Base-by-base conservation (phyloP, 2,113 vertebrate species). In the Nothobranchius furzeri region DNA sequence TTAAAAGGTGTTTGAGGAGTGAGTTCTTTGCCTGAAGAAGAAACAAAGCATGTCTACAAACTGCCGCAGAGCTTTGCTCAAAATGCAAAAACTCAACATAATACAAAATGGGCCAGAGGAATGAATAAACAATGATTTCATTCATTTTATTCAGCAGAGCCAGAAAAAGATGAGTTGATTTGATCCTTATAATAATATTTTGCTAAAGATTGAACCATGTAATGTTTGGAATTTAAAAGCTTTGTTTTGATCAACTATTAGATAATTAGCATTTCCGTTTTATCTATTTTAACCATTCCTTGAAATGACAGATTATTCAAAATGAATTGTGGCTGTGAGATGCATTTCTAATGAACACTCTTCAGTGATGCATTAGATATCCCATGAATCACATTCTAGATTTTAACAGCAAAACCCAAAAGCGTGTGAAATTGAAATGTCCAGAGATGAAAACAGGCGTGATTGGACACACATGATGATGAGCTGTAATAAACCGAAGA, bases 351-450 rank as follows among this genome's bases (percentile, higher is more conserved):
- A 90, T 87, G 70, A 85, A 50, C 35, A 74, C 50, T 67, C 48
- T 81, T 64, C 64, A 58, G 47, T 69, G 63, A 87, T 77, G 76
- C 76, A 1, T 76, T 43, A 1, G 49, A 68, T 79, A 65, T 74
- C 53, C 70, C 72, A 68, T 83, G 79, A 85, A 84, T 87, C 83
- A 84, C 64, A 77, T 74, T 48, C 52, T n/a, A 40, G 59, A 60
- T 68, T 79, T 83, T 25, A 70, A 73, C 72, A 58, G 45, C 51
- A 64, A 66, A 79, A 88, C 78, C 72, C 73, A 20, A 75, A 81
- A 84, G 81, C 59, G 79, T 86, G 87, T 88, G 87, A 92, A 92
- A 91, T 91, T 85, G 88, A 90, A 88, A 77, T 82, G 84, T 84
- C 71, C 65, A 53, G 20, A 60, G 61, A 70, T 64, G 68, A 85